phyloP scores from a whole-genome alignment of 2,888 invertebrate genomes.

The Stictocephala bisonia region DNA sequence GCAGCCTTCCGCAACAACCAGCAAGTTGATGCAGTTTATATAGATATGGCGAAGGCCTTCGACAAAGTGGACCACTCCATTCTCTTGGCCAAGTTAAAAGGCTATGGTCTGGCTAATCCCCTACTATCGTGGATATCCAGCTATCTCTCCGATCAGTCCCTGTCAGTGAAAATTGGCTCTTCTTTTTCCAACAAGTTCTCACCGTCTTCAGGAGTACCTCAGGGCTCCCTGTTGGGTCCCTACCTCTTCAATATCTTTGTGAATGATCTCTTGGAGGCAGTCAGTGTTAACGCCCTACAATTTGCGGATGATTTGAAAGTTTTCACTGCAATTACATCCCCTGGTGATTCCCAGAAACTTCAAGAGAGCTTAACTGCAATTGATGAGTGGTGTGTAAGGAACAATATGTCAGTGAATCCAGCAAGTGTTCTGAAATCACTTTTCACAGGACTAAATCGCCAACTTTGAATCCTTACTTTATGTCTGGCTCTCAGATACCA shows the following conservation, averaged over 20 bases:
- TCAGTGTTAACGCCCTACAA: not conserved
- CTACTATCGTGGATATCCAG: not conserved
- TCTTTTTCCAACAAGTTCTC: no score
- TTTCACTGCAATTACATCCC: not conserved
- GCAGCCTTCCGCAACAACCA: not conserved
- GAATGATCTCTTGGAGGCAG: not conserved
- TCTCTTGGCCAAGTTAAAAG: conserved; percentile 11
- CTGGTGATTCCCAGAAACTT: not conserved
- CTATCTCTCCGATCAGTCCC: no score
- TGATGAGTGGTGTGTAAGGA: not conserved
- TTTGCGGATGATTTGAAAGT: conserved; percentile 21
- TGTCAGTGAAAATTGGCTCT: no score
- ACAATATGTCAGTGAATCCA: conserved; percentile 5
- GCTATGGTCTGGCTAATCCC: not conserved
- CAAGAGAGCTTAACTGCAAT: not conserved
- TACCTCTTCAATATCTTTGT: conserved; percentile 22
- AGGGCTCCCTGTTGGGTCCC: conserved; percentile 21
- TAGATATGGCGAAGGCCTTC: conserved; percentile 20
- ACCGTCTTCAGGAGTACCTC: conserved; percentile 22
- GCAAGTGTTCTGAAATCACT: conserved; percentile 2
- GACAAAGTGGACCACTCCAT: no score
- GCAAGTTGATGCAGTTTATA: conserved; percentile 14
- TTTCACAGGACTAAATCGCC: not conserved
- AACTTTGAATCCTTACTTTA: not conserved
- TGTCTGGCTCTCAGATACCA: not conserved